Percentiles rank a stretch among this genome's conserved stretches.
These are phyloP conservation scores for Hemicrepidius hirtus DNA, from an alignment of 2,888 invertebrate genomes.

Conservation along the genomic window DNA sequence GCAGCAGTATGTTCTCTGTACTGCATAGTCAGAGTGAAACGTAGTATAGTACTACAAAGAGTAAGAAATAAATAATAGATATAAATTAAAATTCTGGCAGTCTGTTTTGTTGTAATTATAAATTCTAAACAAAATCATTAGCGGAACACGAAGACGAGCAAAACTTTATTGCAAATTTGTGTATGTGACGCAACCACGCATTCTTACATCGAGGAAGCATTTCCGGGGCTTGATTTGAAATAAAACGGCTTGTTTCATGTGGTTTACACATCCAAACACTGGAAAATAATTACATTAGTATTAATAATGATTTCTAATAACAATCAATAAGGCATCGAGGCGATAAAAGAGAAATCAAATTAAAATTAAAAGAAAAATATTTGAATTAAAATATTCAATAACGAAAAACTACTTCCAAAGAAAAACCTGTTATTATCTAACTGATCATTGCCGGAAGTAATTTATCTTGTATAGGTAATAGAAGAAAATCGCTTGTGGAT, in stretches of 20 bases:
- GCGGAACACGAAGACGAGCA: slow-evolving; percentile 10
- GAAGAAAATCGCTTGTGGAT: slow-evolving; percentile 8
- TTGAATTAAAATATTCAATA: too few species aligned
- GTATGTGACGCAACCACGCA: slow-evolving; percentile 24
- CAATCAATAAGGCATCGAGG: too few species aligned
- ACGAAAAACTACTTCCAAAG: too few species aligned
- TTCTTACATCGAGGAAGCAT: slow-evolving; percentile 22
- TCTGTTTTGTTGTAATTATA: not conserved
- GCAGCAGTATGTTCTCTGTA: too few species aligned
- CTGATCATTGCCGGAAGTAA: not conserved
- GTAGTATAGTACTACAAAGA: too few species aligned
- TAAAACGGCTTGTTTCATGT: slow-evolving; percentile 13
- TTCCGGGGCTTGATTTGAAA: slow-evolving; percentile 16
- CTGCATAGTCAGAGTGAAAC: too few species aligned
- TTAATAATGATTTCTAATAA: not conserved
- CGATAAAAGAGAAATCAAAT: too few species aligned
- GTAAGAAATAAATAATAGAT: too few species aligned
- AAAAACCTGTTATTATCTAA: not conserved
- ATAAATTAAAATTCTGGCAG: too few species aligned
- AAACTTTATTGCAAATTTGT: not conserved
- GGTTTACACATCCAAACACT: slow-evolving; percentile 18
- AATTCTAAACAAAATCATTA: not conserved
- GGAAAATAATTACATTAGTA: slow-evolving; percentile 5
- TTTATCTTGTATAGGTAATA: slow-evolving; percentile 3
- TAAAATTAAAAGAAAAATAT: too few species aligned